Base-by-base conservation (phyloP, 2,113 vertebrate species). In the Pristiophorus japonicus region DNA sequence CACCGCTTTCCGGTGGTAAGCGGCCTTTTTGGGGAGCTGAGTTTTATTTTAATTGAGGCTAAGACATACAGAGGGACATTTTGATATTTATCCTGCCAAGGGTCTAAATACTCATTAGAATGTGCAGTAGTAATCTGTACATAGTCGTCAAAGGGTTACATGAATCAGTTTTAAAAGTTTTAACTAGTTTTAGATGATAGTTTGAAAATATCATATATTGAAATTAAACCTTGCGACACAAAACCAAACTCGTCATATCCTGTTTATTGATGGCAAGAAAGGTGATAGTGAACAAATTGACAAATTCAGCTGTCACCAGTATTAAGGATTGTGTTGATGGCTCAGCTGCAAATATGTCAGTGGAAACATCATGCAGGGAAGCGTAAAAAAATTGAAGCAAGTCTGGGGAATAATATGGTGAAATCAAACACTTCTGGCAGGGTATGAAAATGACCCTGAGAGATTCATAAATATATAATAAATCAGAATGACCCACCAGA, bases 391-490 rank as follows among this genome's bases (percentile, higher is more conserved):
- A 30, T 94, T 47, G 70, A 94, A 47, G 65, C 42, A 30, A 30
- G 92, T 94, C 65, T 70, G 42, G 65, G 20, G 92, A 94, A 51
- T 70, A 94, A 94, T 94, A 42, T 67, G n/a, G 22, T 94, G 63
- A 94, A 67, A 27, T 94, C 63, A 87, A 87, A 45, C 22, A 47
- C 45, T 51, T 81, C 75, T 81, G 38, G n/a, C 75, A 63, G 55
- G 18, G 16, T 55, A 62, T 42, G 65, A 94, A n/a, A 94, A 45
- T 94, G n/a, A 94, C 65, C 65, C 38, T 66, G n/a, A 20, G 55
- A 59, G 34, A 93, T 93, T 34, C 59, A 63, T 66, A 65, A 94
- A 94, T 12, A 67, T 94, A 38, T 94, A 67, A 94, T 45, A 94
- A 94, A 67, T 65, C 91, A 94, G 91, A 94, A 22, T 94, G 62